Conservation (phyloP, 2,888 invertebrate genomes). For the Drosophila kanekoi region DNA sequence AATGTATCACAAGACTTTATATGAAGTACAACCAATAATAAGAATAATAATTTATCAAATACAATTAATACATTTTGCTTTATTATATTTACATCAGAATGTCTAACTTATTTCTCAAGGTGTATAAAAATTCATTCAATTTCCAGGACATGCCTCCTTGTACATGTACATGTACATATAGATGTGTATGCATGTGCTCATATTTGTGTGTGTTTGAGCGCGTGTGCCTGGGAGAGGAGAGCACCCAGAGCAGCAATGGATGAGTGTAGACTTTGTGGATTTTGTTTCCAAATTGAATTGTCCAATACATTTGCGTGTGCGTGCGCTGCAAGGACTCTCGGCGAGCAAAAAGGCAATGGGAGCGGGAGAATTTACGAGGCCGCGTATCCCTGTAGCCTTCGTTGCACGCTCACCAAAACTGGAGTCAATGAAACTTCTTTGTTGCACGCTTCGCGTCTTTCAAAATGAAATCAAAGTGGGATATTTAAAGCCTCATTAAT, state of each 20-base stretch:
- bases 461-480: constrained; percentile 83
- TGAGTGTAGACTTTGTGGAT: constrained; percentile 67
- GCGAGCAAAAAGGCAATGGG: constrained; percentile 24
- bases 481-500: constrained; percentile 84
- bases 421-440: constrained; percentile 80
- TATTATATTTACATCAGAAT: not conserved
- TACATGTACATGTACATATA: constrained; percentile 11
- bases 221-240: constrained; percentile 53
- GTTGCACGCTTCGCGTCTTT: constrained; percentile 70
- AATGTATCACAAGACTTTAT: no score
- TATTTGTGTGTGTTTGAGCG: not conserved
- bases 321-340: constrained; percentile 38
- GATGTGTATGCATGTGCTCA: not conserved
- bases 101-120: constrained; percentile 32
- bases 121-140: constrained; percentile 60
- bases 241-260: constrained; percentile 25
- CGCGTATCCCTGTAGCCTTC: constrained; percentile 31
- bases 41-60: no score
- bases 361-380: constrained; percentile 32
- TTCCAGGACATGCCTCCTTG: constrained; percentile 57
- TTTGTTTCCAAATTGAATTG: constrained; percentile 57
- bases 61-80: no score
- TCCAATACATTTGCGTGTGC: constrained; percentile 47
- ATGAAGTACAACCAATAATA: no score
- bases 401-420: constrained; percentile 40